Conservation (phyloP, 2,113 vertebrate genomes). For the Myanophis thanlyinensis region DNA sequence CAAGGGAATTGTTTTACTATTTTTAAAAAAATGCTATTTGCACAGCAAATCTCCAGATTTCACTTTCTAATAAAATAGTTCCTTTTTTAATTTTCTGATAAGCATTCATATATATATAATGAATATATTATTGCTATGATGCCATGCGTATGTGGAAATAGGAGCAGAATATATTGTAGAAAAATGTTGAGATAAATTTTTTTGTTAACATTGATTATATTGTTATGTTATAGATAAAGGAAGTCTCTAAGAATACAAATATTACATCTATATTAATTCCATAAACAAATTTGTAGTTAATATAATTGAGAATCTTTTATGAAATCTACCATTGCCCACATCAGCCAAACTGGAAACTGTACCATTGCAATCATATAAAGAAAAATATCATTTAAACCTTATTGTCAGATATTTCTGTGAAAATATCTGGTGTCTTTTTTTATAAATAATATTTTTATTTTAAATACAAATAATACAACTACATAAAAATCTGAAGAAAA, state of each 20-base stretch:
- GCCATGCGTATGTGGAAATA: neutral
- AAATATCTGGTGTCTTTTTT: neutral
- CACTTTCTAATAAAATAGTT: neutral
- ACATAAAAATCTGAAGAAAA: too few species aligned
- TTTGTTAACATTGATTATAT: neutral
- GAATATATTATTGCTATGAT: neutral
- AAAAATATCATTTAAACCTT: neutral
- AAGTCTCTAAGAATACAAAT: neutral
- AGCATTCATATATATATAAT: neutral
- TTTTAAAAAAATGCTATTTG: neutral
- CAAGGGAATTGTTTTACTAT: conserved; percentile 41
- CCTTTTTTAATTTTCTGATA: neutral
- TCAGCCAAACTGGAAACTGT: neutral
- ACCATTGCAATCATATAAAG: neutral
- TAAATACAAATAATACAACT: too few species aligned
- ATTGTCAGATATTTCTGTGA: neutral
- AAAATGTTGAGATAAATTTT: neutral
- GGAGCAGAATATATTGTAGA: neutral
- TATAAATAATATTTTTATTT: too few species aligned
- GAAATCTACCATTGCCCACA: neutral
- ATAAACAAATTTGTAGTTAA: neutral
- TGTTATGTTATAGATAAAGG: neutral
- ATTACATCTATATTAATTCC: neutral
- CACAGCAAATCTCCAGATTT: neutral
- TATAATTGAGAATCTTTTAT: neutral